These are phyloP conservation scores for Leptodactylus fallax DNA, from an alignment of 2,797 vertebrate species.

Conservation along the genomic window DNA sequence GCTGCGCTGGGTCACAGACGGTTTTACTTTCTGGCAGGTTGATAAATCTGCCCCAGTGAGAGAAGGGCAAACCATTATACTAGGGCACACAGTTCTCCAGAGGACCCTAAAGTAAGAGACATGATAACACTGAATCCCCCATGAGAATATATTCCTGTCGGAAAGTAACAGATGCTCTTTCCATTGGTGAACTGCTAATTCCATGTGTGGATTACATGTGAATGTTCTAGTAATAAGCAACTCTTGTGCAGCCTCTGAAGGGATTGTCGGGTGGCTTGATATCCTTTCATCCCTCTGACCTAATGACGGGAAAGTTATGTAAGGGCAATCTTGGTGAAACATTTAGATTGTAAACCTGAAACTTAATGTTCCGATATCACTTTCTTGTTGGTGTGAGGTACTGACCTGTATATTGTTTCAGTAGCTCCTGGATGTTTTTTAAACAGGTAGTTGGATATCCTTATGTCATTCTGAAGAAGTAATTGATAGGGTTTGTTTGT, in stretches of 20 bases:
- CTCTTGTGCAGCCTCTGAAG: not conserved
- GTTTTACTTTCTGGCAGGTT: too few species aligned
- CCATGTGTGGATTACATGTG: not conserved
- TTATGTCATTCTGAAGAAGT: not conserved
- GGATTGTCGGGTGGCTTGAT: not conserved
- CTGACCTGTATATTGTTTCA: slow-evolving; percentile 27
- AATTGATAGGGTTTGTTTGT: not conserved
- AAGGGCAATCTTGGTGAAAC: not conserved
- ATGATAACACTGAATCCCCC: not conserved
- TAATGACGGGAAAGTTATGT: not conserved
- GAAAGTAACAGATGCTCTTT: not conserved
- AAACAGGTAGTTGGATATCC: not conserved
- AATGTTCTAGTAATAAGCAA: not conserved
- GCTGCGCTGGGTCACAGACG: too few species aligned
- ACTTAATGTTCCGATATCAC: slow-evolving; percentile 27
- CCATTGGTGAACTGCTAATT: not conserved
- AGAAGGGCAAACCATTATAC: too few species aligned
- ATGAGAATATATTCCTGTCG: not conserved
- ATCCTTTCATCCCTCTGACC: not conserved
- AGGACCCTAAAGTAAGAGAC: not conserved
- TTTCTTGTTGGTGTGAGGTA: not conserved
- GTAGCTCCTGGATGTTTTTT: slow-evolving; percentile 9
- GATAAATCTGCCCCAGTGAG: too few species aligned
- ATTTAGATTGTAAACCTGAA: slow-evolving; percentile 6
- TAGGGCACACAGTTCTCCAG: too few species aligned